Evolutionary conservation across 2,113 vertebrate genomes (phyloP).

Genomic region (Cyprinodon tularosa): DNA sequence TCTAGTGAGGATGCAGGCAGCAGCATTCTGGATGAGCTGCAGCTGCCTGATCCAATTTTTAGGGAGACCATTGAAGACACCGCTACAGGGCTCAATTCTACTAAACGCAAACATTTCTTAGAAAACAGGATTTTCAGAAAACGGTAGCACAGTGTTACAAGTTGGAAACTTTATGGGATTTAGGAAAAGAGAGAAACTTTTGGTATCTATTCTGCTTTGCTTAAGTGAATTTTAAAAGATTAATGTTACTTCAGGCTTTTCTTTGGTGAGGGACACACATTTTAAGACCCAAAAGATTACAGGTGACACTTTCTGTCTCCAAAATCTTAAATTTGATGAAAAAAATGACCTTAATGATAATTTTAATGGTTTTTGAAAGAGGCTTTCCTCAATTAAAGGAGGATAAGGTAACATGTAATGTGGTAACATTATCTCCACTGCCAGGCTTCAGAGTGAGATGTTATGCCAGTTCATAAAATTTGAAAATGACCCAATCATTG

Average conservation of each 20-base stretch:
- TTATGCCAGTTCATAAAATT: conserved; percentile 23
- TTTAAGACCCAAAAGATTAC: neutral
- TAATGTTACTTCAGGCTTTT: neutral
- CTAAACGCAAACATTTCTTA: no score
- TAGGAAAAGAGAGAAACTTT: neutral
- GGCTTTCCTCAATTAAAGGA: neutral
- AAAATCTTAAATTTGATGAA: neutral
- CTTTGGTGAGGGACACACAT: neutral
- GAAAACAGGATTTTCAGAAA: neutral
- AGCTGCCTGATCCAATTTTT: no score
- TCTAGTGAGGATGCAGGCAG: no score
- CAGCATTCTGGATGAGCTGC: no score
- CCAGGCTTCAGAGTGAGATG: conserved; percentile 10
- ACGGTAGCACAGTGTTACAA: neutral
- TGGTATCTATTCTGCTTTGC: neutral
- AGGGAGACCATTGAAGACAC: no score
- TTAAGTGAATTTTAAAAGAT: neutral
- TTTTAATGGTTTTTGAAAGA: conserved; percentile 3
- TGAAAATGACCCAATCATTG: conserved; percentile 41
- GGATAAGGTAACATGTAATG: conserved; percentile 7
- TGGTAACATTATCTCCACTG: neutral
- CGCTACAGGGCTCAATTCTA: no score
- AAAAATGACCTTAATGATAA: neutral
- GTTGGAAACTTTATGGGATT: neutral
- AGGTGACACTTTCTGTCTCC: neutral